These are phyloP conservation scores for Diceros bicornis DNA, from an alignment of 2,797 vertebrate genomes.

Conservation along the genomic window DNA sequence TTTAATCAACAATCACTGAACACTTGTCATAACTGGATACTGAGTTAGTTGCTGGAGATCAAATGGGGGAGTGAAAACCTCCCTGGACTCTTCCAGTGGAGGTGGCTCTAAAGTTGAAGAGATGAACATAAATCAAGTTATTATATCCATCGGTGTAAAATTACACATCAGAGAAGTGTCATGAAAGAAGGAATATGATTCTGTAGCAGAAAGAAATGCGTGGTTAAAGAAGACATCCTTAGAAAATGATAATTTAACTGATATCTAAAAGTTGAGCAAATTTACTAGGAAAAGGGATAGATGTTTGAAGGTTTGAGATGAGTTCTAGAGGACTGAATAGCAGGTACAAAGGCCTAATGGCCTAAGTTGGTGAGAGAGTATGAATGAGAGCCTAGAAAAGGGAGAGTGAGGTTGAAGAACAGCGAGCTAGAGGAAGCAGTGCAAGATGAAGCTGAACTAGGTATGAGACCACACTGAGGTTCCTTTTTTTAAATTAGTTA, in stretches of 20 bases:
- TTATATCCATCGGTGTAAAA: neutral
- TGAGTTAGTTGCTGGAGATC: neutral
- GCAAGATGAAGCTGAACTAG: neutral
- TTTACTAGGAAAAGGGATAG: neutral
- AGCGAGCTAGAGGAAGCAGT: rapidly evolving
- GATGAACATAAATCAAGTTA: neutral
- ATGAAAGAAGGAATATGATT: neutral
- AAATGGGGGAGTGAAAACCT: neutral
- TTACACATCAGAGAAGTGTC: rapidly evolving
- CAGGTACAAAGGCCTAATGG: neutral
- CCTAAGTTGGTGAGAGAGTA: too few species aligned
- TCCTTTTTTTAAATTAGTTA: neutral
- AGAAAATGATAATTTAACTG: neutral
- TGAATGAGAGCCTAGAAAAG: rapidly evolving
- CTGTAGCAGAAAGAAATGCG: neutral
- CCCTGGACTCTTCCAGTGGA: neutral
- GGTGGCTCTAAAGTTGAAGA: neutral
- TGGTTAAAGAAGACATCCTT: neutral
- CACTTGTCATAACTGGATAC: too few species aligned
- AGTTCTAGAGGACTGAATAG: rapidly evolving
- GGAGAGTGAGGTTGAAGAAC: neutral
- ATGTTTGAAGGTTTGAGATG: neutral
- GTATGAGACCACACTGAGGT: rapidly evolving
- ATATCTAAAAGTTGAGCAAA: neutral
- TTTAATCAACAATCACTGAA: neutral